Evolutionary conservation across 2,113 vertebrate genomes (phyloP).

Genomic region (Pygoscelis adeliae): DNA sequence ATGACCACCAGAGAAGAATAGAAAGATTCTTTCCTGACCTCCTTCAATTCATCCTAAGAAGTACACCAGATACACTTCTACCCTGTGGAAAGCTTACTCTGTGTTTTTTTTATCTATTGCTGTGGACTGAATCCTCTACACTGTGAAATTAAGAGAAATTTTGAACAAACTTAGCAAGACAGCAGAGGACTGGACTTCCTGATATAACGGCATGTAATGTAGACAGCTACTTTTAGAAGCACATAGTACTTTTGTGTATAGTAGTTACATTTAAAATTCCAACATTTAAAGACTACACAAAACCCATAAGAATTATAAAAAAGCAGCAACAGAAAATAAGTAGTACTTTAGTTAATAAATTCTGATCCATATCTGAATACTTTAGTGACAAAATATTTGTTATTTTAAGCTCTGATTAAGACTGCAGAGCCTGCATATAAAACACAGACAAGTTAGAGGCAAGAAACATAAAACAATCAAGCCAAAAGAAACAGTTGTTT

Average conservation of each 20-base stretch:
- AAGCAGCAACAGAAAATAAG: not conserved
- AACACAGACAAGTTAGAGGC: not conserved
- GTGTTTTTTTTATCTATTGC: not conserved
- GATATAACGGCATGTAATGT: not conserved
- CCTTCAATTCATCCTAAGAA: not conserved
- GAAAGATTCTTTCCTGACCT: not conserved
- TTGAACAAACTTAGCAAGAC: not conserved
- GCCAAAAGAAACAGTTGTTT: not conserved
- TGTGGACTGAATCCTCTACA: not conserved
- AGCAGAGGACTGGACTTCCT: not conserved
- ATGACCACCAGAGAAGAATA: not conserved
- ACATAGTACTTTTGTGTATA: not conserved
- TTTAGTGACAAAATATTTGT: not conserved
- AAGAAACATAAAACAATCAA: not conserved
- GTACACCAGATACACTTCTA: not conserved
- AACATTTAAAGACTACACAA: not conserved
- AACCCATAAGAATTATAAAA: fast-evolving
- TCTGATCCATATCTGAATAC: not conserved
- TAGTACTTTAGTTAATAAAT: not conserved
- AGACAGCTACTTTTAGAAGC: not conserved
- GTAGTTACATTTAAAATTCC: not conserved
- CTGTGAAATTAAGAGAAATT: not conserved
- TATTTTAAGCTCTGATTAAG: not conserved
- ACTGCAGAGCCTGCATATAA: not conserved
- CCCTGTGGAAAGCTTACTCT: not conserved